Evolutionary conservation across 2,888 invertebrate species (phyloP), one percentile per base, ranked within the genome.

Genomic region (Gari tellinella): DNA sequence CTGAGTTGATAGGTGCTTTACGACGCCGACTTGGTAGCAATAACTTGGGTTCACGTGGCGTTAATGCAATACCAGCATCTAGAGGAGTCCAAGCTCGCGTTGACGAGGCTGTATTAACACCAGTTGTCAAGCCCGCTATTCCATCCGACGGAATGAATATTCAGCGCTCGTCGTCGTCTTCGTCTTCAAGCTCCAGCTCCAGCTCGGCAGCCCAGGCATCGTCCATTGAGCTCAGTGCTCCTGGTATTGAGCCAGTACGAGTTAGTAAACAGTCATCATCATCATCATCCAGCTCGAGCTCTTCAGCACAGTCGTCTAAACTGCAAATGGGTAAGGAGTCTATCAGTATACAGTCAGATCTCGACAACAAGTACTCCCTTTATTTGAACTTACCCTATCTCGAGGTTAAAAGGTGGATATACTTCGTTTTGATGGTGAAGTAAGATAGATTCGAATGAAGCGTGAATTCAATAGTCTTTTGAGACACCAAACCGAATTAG

Each of bases 1-100:
- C 57, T n/a, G 67, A 73, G 25, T 48, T 73, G 7, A 23, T 73
- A n/a, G 67, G 67, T 4, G 60, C 68, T 10, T 64, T 73, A 37
- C 53, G 73, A 12, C 49, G 62, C 17, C n/a, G 72, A 19, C 25
- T 66, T 19, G 57, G 38, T 31, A 48, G 12, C 15, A 49, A 40
- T 17, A 38, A 40, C 3, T 23, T 21, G 5, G 61, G 49, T 17
- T 17, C 49, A 41, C 23, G 61, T 23, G 21, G 40, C 14, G 25
- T 25, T 14, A 43, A 14, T 19, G 14, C 48, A 3, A 12, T 19
- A 48, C 17, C 17, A 12, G 21, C 21, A 48, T 23, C 21, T 2
- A 12, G 17, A 12, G 23, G n/a, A 3, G 31, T 31, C 4, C 31
- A 31, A 31, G 4, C 37, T 7, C 45, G 72, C 40, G 72, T 72